phyloP scores from a whole-genome alignment of 2,113 vertebrate genomes.

The Lophotis ruficrista region DNA sequence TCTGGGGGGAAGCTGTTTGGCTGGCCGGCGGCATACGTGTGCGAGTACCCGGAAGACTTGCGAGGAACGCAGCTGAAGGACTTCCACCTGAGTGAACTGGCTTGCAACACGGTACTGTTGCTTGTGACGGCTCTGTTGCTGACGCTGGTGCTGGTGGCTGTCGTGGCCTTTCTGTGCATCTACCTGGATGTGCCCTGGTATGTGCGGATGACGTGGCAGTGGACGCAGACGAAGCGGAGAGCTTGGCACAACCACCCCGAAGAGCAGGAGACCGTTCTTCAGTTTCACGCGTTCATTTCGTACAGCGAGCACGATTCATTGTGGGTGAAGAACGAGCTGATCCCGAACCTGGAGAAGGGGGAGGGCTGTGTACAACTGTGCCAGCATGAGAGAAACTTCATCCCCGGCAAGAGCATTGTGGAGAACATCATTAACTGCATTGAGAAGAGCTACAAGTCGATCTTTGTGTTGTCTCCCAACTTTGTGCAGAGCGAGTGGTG shows the following conservation, averaged over 20 bases:
- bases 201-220: constrained; percentile 84
- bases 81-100: constrained; percentile 74
- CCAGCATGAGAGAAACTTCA: constrained; percentile 86
- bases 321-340: constrained; percentile 84
- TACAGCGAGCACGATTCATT: constrained; percentile 83
- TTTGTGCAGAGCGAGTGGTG: constrained; percentile 98
- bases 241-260: constrained; percentile 23
- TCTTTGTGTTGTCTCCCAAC: constrained; percentile 89
- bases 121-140: constrained; percentile 73
- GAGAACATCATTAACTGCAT: constrained; percentile 90
- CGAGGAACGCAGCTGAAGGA: constrained; percentile 74
- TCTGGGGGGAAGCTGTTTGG: constrained; percentile 53
- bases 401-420: constrained; percentile 85
- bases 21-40: constrained; percentile 83
- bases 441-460: constrained; percentile 86
- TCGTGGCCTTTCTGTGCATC: constrained; percentile 71
- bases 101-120: constrained; percentile 78
- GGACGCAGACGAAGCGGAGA: constrained; percentile 86
- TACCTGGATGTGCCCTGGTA: constrained; percentile 88
- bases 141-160: constrained; percentile 52
- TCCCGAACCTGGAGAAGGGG: constrained; percentile 84
- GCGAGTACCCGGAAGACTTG: constrained; percentile 78
- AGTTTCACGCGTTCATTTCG: constrained; percentile 90
- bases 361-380: constrained; percentile 75
- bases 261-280: constrained; percentile 52